Evolutionary conservation across 2,888 invertebrate genomes (phyloP), one percentile per base, ranked within the genome.

Genomic region (Calliopum simillimum): DNA sequence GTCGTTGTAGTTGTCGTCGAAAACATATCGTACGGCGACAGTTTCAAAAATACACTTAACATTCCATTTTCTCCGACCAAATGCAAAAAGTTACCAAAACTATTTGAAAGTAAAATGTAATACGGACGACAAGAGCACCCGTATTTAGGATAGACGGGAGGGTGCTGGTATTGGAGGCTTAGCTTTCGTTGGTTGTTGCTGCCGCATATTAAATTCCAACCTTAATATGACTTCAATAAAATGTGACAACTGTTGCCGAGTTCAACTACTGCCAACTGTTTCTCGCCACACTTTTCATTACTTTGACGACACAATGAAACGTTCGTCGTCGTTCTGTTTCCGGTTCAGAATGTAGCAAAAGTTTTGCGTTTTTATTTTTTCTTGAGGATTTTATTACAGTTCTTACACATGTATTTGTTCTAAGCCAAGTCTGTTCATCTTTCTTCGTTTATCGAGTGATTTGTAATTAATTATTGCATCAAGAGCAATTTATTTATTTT

Each of bases 201-300:
- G 43, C 43, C 43, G 59, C 59, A 59, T 43, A 59, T 59, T 33
- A 43, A 58, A 59, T 12, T 19, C 59, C 11, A 58, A 11, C 33
- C 33, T 33, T 33, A 8, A 21, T 8, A 16, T 23, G 46, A 19
- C 44, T 25, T 21, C 14, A 12, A 44, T 11, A 46, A 61, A 61
- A 47, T 33, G 46, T 19, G 41, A 47, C 66, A 66, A 66, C 66
- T 66, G 64, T 64, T 64, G 64, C 64, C 25, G 56, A 46, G 19
- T 46, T 46, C 21, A 53, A 25, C 43, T 16, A 16, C 25, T 19
- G 33, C 64, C 51, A 64, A 64, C 53, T 53, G 53, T 23, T 53
- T 19, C 25, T 14, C 16, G 11, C 19, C 25, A n/a, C 58, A n/a
- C 12, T 25, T 33, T 58, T 25, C 25, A 58, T 58, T 58, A 58